Conservation (phyloP, 2,797 vertebrate genomes). For the Notolabrus celidotus region DNA sequence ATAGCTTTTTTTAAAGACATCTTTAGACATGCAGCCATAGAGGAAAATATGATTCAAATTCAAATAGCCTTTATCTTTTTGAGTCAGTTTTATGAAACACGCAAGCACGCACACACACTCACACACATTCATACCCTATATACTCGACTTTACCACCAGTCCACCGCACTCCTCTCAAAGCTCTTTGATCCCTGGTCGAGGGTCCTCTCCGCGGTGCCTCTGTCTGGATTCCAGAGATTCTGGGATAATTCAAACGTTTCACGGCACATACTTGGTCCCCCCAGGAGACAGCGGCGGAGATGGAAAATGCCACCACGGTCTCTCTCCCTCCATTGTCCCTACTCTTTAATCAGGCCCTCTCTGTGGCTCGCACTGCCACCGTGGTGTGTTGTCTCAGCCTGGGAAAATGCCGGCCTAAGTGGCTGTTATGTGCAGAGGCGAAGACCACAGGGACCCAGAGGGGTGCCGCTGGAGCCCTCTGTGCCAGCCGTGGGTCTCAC, state of each 20-base stretch:
- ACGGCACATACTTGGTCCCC: slow-evolving; percentile 81
- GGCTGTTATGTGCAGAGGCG: slow-evolving; percentile 77
- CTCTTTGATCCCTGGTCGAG: slow-evolving; percentile 85
- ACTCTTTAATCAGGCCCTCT: slow-evolving; percentile 87
- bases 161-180: slow-evolving; percentile 77
- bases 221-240: slow-evolving; percentile 87
- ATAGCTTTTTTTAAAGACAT: slow-evolving; percentile 45
- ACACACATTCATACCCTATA: slow-evolving; percentile 58
- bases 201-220: slow-evolving; percentile 84
- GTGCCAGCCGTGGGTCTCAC: slow-evolving; percentile 77
- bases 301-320: slow-evolving; percentile 85
- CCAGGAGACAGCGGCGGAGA: slow-evolving; percentile 80
- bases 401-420: slow-evolving; percentile 86
- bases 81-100: slow-evolving; percentile 50
- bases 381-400: slow-evolving; percentile 85
- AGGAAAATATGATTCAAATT: slow-evolving; percentile 64
- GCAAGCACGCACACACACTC: slow-evolving; percentile 39
- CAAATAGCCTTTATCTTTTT: slow-evolving; percentile 70
- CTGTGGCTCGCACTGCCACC: slow-evolving; percentile 82
- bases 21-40: slow-evolving; percentile 53
- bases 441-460: slow-evolving; percentile 78
- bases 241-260: slow-evolving; percentile 87
- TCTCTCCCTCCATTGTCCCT: slow-evolving; percentile 85
- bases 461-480: slow-evolving; percentile 75
- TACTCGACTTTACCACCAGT: slow-evolving; percentile 75